These are phyloP conservation scores for Cranoglanis bouderius DNA, from an alignment of 2,113 vertebrate species.

Conservation along the genomic window DNA sequence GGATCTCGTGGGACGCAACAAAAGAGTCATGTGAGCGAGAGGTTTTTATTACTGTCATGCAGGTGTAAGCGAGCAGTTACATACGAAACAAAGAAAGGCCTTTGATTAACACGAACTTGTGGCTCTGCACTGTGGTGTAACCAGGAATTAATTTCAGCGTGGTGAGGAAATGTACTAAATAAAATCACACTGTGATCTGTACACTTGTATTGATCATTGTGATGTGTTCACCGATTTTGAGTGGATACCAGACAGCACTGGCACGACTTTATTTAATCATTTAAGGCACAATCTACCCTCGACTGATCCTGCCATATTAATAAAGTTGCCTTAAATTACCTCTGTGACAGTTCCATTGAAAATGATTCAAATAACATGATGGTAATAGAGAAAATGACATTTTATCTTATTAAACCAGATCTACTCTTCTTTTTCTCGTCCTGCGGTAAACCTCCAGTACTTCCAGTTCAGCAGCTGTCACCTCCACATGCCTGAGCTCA, in stretches of 20 bases:
- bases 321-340: neutral
- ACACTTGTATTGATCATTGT: neutral
- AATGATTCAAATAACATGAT: neutral
- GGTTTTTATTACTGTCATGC: neutral
- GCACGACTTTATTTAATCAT: neutral
- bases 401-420: neutral
- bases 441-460: neutral
- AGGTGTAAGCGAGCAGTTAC: neutral
- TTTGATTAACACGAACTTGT: neutral
- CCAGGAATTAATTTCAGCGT: neutral
- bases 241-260: neutral
- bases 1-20: neutral
- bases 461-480: neutral
- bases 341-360: neutral
- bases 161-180: neutral
- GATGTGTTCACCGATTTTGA: neutral
- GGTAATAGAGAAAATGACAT: neutral
- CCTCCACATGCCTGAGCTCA: neutral
- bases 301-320: neutral
- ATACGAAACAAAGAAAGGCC: neutral
- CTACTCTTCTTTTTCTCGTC: neutral
- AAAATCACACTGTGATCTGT: neutral
- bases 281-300: neutral
- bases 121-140: neutral
- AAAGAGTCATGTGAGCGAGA: neutral